These are phyloP conservation scores for Dendrolimus punctatus DNA, from an alignment of 1,140 invertebrate genomes.

Conservation along the genomic window DNA sequence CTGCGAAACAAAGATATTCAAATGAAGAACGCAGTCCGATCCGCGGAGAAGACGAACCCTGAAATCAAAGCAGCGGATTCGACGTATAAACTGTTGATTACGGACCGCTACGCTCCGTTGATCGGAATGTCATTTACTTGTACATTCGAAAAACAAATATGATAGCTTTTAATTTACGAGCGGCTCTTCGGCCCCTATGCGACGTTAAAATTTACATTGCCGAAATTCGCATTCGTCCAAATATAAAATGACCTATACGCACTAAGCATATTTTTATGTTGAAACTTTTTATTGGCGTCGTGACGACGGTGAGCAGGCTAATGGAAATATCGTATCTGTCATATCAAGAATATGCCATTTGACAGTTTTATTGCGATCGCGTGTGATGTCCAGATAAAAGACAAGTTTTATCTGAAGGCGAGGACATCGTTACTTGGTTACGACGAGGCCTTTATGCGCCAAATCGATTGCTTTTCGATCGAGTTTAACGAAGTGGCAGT, in stretches of 20 bases:
- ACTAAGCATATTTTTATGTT: constrained; percentile 24
- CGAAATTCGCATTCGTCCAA: constrained; percentile 22
- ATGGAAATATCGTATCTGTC: constrained; percentile 63
- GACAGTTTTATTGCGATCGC: constrained; percentile 62
- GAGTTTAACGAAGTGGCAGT: neutral
- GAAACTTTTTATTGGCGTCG: constrained; percentile 45
- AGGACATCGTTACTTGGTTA: neutral
- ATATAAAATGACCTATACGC: constrained; percentile 29
- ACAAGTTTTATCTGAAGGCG: constrained; percentile 3
- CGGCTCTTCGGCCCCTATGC: constrained; percentile 30
- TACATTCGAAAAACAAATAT: constrained; percentile 64
- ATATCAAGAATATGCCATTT: constrained; percentile 54
- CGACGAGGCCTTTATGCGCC: neutral
- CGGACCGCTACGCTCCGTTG: constrained; percentile 63
- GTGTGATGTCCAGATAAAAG: constrained; percentile 43
- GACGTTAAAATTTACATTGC: constrained; percentile 18
- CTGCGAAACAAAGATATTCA: constrained; percentile 51
- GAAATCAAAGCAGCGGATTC: constrained; percentile 60
- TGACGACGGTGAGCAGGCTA: constrained; percentile 50
- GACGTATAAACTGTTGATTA: constrained; percentile 65
- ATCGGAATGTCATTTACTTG: constrained; percentile 64
- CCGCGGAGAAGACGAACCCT: constrained; percentile 36
- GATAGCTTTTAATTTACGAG: constrained; percentile 67
- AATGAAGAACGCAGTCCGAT: constrained; percentile 46
- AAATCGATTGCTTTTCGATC: constrained; percentile 6